Conservation (phyloP, 2,113 vertebrate genomes). For the Megaceryle maxima region DNA sequence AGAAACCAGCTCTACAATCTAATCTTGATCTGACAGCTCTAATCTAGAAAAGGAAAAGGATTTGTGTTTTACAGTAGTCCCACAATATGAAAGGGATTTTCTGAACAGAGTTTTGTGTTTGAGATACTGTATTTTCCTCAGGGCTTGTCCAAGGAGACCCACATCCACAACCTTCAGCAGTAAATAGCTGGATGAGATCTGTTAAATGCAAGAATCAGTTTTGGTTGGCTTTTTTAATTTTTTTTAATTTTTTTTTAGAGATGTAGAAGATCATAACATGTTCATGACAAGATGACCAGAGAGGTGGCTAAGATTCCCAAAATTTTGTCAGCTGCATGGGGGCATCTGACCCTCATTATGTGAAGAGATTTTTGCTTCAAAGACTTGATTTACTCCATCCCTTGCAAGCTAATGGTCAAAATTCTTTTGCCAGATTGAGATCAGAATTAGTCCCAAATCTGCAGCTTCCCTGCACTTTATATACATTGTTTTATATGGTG, state of each 20-base stretch:
- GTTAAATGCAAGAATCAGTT: rapidly evolving
- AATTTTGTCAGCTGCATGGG: background rate
- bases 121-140: background rate
- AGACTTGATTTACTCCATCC: background rate
- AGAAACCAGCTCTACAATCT: background rate
- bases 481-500: background rate
- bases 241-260: background rate
- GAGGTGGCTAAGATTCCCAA: background rate
- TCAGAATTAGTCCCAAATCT: background rate
- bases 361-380: background rate
- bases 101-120: slow-evolving; percentile 5
- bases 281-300: background rate
- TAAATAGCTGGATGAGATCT: background rate
- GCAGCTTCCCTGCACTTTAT: background rate
- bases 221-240: background rate
- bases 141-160: background rate
- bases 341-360: background rate
- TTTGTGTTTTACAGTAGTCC: background rate
- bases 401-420: background rate
- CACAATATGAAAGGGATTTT: background rate
- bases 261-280: background rate
- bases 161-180: slow-evolving; percentile 2
- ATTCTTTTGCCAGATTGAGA: background rate
- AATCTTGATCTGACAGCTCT: background rate
- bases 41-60: background rate